phyloP scores from a whole-genome alignment of 2,113 vertebrate species.

The Rhynchopsitta pachyrhyncha region DNA sequence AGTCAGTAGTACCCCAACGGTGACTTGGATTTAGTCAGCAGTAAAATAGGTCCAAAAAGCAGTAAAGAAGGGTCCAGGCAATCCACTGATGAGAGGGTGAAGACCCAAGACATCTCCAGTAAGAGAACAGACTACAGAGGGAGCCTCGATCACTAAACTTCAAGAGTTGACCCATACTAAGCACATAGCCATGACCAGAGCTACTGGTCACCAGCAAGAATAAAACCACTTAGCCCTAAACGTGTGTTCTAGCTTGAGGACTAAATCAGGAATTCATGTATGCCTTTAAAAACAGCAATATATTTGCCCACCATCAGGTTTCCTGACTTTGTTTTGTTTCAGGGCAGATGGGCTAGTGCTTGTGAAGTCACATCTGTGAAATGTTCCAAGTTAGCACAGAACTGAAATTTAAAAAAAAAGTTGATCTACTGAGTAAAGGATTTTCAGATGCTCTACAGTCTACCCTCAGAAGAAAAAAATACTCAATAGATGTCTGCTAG shows the following conservation, averaged over 20 bases:
- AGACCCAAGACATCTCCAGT: neutral
- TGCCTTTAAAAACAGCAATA: neutral
- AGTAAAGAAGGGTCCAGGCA: neutral
- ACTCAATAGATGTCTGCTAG: neutral
- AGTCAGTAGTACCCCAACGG: neutral
- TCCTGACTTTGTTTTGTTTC: neutral
- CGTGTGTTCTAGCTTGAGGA: neutral
- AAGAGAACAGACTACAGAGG: neutral
- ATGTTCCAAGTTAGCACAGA: neutral
- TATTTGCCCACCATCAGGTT: neutral
- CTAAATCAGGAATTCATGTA: neutral
- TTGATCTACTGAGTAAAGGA: neutral
- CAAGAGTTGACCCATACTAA: rapidly evolving
- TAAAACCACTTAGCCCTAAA: neutral
- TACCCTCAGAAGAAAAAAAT: neutral
- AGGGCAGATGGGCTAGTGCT: neutral
- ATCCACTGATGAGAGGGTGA: neutral
- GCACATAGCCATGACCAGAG: neutral
- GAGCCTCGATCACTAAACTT: neutral
- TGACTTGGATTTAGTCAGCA: neutral
- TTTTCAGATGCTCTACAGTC: neutral
- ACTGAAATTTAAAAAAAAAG: neutral
- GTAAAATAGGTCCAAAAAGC: neutral
- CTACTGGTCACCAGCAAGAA: neutral
- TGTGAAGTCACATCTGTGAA: neutral